These are phyloP conservation scores for Trematocara zebra DNA, from an alignment of 2,113 vertebrate species.

Conservation along the genomic window DNA sequence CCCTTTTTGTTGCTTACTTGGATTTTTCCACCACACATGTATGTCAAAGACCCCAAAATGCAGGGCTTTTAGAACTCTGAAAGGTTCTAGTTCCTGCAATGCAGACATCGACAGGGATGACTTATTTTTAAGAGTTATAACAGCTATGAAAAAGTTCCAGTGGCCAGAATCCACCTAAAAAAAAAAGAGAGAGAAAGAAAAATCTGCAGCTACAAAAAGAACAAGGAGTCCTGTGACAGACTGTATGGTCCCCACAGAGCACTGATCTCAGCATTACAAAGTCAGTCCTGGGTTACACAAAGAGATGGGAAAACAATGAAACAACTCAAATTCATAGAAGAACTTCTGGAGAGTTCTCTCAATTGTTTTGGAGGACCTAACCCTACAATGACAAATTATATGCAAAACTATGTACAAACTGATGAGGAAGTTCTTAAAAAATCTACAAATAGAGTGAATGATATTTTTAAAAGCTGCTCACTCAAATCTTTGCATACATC, in stretches of 20 bases:
- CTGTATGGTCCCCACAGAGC: not conserved
- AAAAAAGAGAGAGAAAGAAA: not conserved
- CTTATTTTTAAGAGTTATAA: not conserved
- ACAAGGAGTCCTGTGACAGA: not conserved
- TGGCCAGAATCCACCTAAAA: not conserved
- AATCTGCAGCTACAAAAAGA: not conserved
- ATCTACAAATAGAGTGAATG: not conserved
- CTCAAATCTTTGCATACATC: not conserved
- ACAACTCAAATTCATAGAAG: not conserved
- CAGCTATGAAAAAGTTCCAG: not conserved
- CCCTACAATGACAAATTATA: not conserved
- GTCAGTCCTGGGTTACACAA: not conserved
- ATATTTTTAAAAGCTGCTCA: not conserved
- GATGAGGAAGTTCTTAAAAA: not conserved
- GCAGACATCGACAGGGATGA: not conserved
- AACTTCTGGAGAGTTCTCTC: not conserved
- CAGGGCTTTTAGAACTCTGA: not conserved
- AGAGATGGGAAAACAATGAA: not conserved
- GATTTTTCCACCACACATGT: not conserved
- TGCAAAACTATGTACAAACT: not conserved
- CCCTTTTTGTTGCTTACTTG: not conserved
- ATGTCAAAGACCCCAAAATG: not conserved
- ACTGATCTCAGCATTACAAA: not conserved
- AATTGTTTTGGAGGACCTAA: not conserved
- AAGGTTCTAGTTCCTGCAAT: not conserved